phyloP scores from a whole-genome alignment of 2,797 vertebrate genomes.

The Chanos chanos region DNA sequence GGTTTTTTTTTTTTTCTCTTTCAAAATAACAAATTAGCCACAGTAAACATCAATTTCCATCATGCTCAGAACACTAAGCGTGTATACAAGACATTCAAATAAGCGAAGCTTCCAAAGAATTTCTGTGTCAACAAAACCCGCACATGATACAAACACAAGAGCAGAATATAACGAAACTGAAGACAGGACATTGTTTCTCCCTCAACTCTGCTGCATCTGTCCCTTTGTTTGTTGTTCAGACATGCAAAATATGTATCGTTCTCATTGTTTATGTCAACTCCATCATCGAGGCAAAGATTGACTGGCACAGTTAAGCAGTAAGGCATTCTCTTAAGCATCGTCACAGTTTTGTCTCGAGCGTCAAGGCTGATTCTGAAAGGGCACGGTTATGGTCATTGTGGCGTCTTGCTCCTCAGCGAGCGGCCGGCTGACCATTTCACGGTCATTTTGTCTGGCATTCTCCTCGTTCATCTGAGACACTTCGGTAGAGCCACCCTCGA shows the following conservation, averaged over 20 bases:
- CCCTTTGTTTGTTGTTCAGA: background rate
- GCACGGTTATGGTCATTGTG: constrained; percentile 62
- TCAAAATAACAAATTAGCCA: constrained; percentile 22
- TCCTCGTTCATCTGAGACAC: constrained; percentile 80
- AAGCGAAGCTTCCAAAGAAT: background rate
- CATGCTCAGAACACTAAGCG: constrained; percentile 26
- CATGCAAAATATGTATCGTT: constrained; percentile 7
- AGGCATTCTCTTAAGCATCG: constrained; percentile 42
- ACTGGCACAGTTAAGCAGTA: constrained; percentile 29
- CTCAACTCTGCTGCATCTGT: no score
- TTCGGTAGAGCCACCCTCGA: constrained; percentile 75
- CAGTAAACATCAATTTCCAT: constrained; percentile 20
- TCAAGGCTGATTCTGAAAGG: constrained; percentile 69
- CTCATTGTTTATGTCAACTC: constrained; percentile 14
- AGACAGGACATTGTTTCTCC: no score
- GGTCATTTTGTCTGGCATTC: constrained; percentile 65
- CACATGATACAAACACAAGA: no score
- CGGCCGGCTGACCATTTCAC: constrained; percentile 67
- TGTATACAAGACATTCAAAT: background rate
- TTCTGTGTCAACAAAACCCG: background rate
- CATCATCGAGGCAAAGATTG: constrained; percentile 8
- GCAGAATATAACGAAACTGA: no score
- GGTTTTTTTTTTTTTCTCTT: no score
- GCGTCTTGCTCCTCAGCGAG: constrained; percentile 59
- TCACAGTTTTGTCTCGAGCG: background rate